A percentile compares a stretch with the other conserved stretches of the same genome.
Conservation (phyloP, 2,113 vertebrate genomes). For the Tinamus guttatus region DNA sequence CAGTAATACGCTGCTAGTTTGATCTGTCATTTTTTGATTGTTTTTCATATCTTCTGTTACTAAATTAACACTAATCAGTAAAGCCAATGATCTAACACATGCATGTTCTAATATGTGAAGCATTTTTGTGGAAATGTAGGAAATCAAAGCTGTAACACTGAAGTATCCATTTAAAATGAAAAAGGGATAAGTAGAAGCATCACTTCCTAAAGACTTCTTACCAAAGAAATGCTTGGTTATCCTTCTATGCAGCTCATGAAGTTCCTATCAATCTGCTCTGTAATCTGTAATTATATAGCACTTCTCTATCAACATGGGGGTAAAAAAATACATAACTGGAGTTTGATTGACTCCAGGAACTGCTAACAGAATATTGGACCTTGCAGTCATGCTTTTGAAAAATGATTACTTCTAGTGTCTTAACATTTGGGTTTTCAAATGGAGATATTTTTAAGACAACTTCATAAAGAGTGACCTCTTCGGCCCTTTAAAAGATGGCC, state of each 20-base stretch:
- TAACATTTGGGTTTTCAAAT: neutral
- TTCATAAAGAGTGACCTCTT: neutral
- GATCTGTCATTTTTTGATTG: neutral
- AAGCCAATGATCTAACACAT: neutral
- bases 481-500: neutral
- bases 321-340: slow-evolving; percentile 10
- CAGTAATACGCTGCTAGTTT: neutral
- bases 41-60: neutral
- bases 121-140: slow-evolving; percentile 2
- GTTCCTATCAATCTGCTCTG: neutral
- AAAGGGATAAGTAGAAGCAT: neutral
- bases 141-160: neutral
- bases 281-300: neutral
- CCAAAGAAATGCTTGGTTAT: slow-evolving; percentile 38
- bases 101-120: neutral
- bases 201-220: slow-evolving; percentile 6
- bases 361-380: neutral
- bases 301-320: neutral
- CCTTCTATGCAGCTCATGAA: slow-evolving; percentile 22
- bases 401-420: neutral
- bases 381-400: neutral
- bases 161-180: slow-evolving; percentile 7
- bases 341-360: neutral
- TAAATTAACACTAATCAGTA: slow-evolving; percentile 6
- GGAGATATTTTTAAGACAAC: neutral